Conservation (phyloP, 2,888 invertebrate genomes). For the Tenthredo livida region DNA sequence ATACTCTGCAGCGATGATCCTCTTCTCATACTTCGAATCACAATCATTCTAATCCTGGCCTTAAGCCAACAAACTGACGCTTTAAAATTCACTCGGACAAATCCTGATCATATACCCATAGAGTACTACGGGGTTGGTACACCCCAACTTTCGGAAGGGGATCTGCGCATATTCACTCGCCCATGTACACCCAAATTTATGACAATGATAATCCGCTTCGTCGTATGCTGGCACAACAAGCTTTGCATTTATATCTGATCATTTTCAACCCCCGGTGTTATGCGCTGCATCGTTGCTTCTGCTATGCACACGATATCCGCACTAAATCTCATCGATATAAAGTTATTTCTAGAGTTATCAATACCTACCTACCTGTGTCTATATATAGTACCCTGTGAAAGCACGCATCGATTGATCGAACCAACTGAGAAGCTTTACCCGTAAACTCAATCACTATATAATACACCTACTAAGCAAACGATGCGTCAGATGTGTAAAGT, state of each 20-base stretch:
- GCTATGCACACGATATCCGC: background rate
- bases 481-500: background rate
- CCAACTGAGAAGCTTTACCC: background rate
- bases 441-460: background rate
- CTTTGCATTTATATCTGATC: constrained; percentile 47
- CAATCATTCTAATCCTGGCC: constrained; percentile 19
- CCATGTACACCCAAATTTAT: constrained; percentile 14
- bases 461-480: no score
- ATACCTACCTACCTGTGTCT: no score
- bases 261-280: constrained; percentile 17
- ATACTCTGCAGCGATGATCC: background rate
- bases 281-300: background rate
- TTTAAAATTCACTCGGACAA: background rate
- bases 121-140: background rate
- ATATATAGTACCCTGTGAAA: background rate
- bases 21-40: background rate
- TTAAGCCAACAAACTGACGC: constrained; percentile 17
- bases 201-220: constrained; percentile 23
- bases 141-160: background rate
- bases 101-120: background rate
- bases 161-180: constrained; percentile 16
- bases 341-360: constrained; percentile 2
- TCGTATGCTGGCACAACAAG: constrained; percentile 36
- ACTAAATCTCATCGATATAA: background rate
- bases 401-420: background rate